Evolutionary conservation across 2,797 vertebrate species (phyloP).

Genomic region (Phalloptychus januarius): DNA sequence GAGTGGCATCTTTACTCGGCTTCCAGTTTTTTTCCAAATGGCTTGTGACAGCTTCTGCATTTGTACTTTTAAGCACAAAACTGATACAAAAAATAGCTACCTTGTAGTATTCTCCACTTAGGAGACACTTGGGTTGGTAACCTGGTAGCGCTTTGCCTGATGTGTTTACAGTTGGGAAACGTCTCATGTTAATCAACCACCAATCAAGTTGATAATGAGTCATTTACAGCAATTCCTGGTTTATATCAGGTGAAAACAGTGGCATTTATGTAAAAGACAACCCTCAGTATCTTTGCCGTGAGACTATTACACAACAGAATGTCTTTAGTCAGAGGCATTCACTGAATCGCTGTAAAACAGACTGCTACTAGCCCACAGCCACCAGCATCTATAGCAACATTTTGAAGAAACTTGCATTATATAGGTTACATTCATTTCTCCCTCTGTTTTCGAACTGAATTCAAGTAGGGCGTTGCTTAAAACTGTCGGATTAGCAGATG

Average conservation of each 20-base stretch:
- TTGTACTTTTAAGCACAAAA: neutral
- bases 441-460: neutral
- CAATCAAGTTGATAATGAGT: neutral
- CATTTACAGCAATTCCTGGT: neutral
- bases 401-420: neutral
- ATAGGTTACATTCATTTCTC: neutral
- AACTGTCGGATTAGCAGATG: neutral
- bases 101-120: neutral
- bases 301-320: neutral
- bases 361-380: neutral
- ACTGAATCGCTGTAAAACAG: neutral
- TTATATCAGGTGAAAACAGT: neutral
- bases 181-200: neutral
- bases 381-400: neutral
- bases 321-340: neutral
- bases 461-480: too few species aligned
- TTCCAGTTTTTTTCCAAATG: neutral
- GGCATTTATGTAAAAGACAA: neutral
- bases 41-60: neutral
- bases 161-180: neutral
- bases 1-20: too few species aligned
- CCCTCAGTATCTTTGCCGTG: neutral
- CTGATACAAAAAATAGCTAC: neutral
- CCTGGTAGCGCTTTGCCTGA: neutral
- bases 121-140: neutral